A percentile compares a stretch with the other conserved stretches of the same genome.
These are phyloP conservation scores for Diarsia dahlii DNA, from an alignment of 2,888 invertebrate species.

Conservation along the genomic window DNA sequence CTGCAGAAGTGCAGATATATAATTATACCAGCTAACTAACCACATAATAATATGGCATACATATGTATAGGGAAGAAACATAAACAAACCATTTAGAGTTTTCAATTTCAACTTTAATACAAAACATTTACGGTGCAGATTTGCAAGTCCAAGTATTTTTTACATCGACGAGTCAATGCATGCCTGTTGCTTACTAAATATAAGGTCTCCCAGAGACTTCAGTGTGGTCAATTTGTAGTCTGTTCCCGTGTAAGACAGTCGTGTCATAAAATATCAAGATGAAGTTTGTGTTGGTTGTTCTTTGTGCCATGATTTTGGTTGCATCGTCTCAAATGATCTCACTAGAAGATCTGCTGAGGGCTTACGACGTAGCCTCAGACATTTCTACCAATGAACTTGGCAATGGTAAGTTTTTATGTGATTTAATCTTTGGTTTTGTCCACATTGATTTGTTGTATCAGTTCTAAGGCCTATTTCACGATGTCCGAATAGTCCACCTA, in stretches of 20 bases:
- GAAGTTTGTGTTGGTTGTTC: constrained; percentile 40
- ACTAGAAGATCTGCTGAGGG: constrained; percentile 34
- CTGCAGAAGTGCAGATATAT: too few relatives aligned
- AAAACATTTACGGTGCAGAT: constrained; percentile 1
- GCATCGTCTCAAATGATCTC: constrained; percentile 31
- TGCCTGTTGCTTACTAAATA: constrained; percentile 7
- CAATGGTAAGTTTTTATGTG: constrained; percentile 17
- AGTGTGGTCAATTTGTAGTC: constrained; percentile 30
- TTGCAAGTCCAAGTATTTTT: background rate
- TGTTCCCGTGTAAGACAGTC: constrained; percentile 28
- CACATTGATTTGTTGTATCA: background rate
- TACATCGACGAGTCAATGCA: background rate
- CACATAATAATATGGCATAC: too few relatives aligned
- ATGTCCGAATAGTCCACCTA: too few relatives aligned
- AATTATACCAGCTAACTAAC: background rate
- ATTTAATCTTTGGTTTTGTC: background rate
- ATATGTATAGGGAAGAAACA: background rate
- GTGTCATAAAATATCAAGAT: constrained; percentile 29
- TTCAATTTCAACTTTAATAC: background rate
- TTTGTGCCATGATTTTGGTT: constrained; percentile 48
- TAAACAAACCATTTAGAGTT: constrained; percentile 8
- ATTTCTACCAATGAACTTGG: constrained; percentile 41
- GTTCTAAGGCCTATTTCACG: too few relatives aligned
- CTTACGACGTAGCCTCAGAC: constrained; percentile 27
- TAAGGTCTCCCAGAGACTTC: constrained; percentile 5